A percentile compares a stretch with the other conserved stretches of the same genome.
Conservation (phyloP, 2,113 vertebrate species). For the Dicaeum eximium region DNA sequence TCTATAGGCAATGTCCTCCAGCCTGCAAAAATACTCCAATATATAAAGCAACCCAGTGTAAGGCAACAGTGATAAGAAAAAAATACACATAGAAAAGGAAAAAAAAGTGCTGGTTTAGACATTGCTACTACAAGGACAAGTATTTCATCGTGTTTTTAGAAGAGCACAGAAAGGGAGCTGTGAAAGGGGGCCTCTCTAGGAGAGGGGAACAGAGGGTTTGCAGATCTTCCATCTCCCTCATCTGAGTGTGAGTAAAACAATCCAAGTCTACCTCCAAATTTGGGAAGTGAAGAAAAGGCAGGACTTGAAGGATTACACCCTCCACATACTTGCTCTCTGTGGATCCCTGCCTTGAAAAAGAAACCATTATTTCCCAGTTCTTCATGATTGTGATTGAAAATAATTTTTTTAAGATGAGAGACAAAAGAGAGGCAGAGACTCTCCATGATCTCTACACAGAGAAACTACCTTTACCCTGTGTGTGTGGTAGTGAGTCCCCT, state of each 20-base stretch:
- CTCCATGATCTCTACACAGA: not conserved
- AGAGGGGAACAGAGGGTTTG: not conserved
- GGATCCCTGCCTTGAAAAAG: not conserved
- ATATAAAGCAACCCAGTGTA: not conserved
- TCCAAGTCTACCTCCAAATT: not conserved
- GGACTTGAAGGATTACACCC: not conserved
- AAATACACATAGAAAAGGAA: not conserved
- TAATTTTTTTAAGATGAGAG: not conserved
- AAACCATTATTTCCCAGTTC: not conserved
- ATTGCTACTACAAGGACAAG: not conserved
- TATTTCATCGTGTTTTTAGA: not conserved
- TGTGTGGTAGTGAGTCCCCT: not conserved
- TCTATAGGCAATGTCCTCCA: not conserved
- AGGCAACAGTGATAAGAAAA: not conserved
- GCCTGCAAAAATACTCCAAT: not conserved
- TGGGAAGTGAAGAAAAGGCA: not conserved
- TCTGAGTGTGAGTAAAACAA: not conserved
- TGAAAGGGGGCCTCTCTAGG: not conserved
- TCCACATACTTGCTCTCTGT: not conserved
- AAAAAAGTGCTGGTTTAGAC: not conserved
- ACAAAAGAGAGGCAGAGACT: not conserved
- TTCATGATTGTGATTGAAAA: not conserved
- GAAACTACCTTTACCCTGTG: not conserved
- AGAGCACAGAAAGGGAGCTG: not conserved
- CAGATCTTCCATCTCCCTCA: not conserved